Percentiles rank a stretch among this genome's conserved stretches.
These are phyloP conservation scores for Columba janthina DNA, from an alignment of 2,113 vertebrate genomes.

Conservation along the genomic window DNA sequence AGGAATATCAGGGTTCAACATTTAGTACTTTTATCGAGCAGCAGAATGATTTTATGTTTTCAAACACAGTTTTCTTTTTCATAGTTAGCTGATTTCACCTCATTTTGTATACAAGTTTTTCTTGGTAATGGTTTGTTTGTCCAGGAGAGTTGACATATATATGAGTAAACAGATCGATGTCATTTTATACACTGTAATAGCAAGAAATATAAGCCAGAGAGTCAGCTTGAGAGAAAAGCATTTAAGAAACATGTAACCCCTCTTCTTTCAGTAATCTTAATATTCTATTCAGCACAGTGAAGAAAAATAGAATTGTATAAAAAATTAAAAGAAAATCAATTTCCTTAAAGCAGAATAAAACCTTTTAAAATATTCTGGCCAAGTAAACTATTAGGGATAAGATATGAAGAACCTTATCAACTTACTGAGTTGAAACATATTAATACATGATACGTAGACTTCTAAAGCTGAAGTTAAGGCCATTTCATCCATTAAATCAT, in stretches of 20 bases:
- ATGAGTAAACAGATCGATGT: background rate
- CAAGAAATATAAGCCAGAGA: background rate
- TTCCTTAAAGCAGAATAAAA: conserved; percentile 26
- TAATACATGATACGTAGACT: conserved; percentile 50
- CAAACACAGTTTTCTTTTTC: background rate
- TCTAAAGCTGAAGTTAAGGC: conserved; percentile 47
- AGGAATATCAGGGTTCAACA: background rate
- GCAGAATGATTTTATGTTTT: background rate
- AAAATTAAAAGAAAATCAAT: conserved; percentile 29
- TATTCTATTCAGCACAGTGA: background rate
- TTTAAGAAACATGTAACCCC: accelerated
- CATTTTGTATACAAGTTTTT: background rate
- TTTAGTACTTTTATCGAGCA: background rate
- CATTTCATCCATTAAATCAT: conserved; percentile 64
- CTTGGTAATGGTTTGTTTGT: background rate
- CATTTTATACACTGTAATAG: background rate
- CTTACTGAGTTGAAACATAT: conserved; percentile 56
- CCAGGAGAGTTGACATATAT: background rate
- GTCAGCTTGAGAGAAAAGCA: background rate
- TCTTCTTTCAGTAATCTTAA: background rate
- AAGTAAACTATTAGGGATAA: conserved; percentile 47
- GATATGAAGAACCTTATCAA: conserved; percentile 28
- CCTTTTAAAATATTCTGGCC: conserved; percentile 27
- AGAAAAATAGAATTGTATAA: background rate
- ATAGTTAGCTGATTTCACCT: background rate